Evolutionary conservation across 2,113 vertebrate species (phyloP).

Genomic region (Glaucomys volans): DNA sequence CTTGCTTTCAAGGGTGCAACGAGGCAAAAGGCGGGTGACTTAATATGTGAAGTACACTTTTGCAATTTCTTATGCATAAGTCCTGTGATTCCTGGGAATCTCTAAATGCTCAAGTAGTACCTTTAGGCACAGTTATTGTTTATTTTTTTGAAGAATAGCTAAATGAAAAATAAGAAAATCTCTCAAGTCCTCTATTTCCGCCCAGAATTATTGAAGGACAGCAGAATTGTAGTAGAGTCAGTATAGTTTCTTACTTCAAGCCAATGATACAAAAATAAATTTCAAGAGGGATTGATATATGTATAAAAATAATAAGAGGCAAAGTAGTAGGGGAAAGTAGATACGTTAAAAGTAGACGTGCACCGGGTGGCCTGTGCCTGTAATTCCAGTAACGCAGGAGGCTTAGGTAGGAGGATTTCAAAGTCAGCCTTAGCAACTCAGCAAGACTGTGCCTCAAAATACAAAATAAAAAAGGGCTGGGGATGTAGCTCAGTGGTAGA

Average conservation of each 20-base stretch:
- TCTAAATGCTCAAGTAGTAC: neutral
- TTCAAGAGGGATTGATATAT: neutral
- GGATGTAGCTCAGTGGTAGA: too few relatives aligned
- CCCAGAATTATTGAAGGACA: neutral
- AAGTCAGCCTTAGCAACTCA: neutral
- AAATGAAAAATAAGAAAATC: neutral
- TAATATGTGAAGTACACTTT: neutral
- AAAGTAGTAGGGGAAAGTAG: neutral
- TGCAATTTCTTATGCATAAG: neutral
- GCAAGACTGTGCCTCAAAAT: neutral
- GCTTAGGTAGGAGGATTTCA: neutral
- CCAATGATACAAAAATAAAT: neutral
- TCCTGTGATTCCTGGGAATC: neutral
- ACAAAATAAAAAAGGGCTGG: too few relatives aligned
- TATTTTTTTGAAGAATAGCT: neutral
- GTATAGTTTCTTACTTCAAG: neutral
- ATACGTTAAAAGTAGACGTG: neutral
- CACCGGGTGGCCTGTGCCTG: neutral
- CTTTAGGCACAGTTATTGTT: neutral
- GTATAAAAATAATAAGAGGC: neutral
- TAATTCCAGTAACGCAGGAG: neutral
- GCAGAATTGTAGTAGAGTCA: neutral
- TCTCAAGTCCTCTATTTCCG: neutral
- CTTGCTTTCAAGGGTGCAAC: too few relatives aligned
- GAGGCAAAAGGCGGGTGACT: neutral